These are phyloP conservation scores for Anticlea derivata DNA, from an alignment of 2,888 invertebrate species.

Conservation along the genomic window DNA sequence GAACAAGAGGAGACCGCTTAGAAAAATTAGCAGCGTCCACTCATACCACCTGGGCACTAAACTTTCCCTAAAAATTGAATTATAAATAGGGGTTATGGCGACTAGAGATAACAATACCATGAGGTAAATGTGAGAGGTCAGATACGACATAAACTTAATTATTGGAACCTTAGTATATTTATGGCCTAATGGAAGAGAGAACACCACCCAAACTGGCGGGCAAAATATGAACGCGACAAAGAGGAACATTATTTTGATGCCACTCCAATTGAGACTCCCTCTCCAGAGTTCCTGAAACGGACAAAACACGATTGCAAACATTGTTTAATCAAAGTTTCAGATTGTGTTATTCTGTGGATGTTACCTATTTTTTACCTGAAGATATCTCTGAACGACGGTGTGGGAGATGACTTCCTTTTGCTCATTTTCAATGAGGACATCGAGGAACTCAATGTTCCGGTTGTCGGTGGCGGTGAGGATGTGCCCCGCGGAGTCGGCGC, in stretches of 20 bases:
- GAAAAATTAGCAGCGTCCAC: constrained; percentile 96
- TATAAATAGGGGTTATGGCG: constrained; percentile 93
- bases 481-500: constrained; percentile 96
- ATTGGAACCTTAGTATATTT: constrained; percentile 99
- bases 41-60: constrained; percentile 97
- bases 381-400: constrained; percentile 98
- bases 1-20: constrained; percentile 96
- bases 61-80: constrained; percentile 89
- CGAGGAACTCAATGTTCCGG: constrained; percentile 96
- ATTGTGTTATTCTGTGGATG: constrained; percentile 51
- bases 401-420: constrained; percentile 99
- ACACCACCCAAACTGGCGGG: constrained; percentile 98
- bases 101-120: constrained; percentile 96
- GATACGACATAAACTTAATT: constrained; percentile 99
- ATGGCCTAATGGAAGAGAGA: constrained; percentile 97
- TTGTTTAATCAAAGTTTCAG: constrained; percentile 20
- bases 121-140: constrained; percentile 98
- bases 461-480: constrained; percentile 97
- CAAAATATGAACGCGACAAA: constrained; percentile 96
- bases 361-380: constrained; percentile 91
- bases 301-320: constrained; percentile 17
- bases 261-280: constrained; percentile 98
- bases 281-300: constrained; percentile 96
- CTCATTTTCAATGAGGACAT: constrained; percentile 98
- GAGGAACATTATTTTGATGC: constrained; percentile 96